These are phyloP conservation scores for Drosophila prosaltans DNA, from an alignment of 1,140 invertebrate species.

Conservation along the genomic window DNA sequence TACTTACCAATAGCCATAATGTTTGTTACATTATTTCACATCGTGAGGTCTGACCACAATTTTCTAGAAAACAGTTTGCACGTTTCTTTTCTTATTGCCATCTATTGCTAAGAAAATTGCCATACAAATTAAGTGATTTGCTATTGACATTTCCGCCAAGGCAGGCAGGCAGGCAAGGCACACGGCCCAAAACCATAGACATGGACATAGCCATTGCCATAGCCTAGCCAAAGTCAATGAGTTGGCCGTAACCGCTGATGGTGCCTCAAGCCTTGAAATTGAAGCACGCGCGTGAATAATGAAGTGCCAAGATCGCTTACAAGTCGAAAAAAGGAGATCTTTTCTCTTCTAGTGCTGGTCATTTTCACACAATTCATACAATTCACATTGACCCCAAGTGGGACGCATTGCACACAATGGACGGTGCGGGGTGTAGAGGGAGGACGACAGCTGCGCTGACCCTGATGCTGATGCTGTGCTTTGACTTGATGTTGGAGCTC, in stretches of 20 bases:
- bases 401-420: constrained; percentile 27
- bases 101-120: constrained; percentile 66
- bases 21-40: constrained; percentile 73
- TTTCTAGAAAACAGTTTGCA: constrained; percentile 47
- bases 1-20: constrained; percentile 42
- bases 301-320: constrained; percentile 82
- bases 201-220: constrained; percentile 21
- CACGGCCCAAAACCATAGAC: constrained; percentile 18
- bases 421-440: too few species aligned
- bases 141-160: constrained; percentile 80
- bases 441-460: constrained; percentile 1
- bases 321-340: constrained; percentile 26
- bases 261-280: constrained; percentile 66
- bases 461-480: not conserved
- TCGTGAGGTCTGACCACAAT: constrained; percentile 60
- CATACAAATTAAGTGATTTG: constrained; percentile 82
- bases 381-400: constrained; percentile 76
- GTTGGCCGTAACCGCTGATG: not conserved
- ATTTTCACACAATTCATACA: constrained; percentile 82
- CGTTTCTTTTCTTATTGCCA: constrained; percentile 54
- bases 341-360: constrained; percentile 30
- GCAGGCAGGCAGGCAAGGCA: constrained; percentile 1
- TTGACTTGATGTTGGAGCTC: constrained; percentile 66
- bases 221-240: constrained; percentile 11
- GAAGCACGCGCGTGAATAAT: constrained; percentile 80